Percentiles rank a stretch among this genome's conserved stretches.
phyloP scores from a whole-genome alignment of 2,113 vertebrate species.

The Lampris megalopsis region DNA sequence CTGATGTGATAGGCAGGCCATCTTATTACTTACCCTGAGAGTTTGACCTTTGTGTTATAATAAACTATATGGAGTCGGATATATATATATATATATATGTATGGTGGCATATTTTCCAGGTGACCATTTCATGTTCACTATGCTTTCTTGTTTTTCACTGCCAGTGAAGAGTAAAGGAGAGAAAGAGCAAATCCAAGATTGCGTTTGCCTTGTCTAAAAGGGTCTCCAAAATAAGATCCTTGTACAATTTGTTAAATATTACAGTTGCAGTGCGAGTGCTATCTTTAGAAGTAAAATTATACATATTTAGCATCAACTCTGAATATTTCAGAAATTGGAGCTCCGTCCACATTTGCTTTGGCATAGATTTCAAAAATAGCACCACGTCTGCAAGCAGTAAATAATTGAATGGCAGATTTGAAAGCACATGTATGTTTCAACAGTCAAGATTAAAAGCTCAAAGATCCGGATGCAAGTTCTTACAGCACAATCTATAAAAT shows the following conservation, averaged over 20 bases:
- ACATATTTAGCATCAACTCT: constrained; percentile 44
- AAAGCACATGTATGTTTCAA: constrained; percentile 70
- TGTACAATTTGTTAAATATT: constrained; percentile 52
- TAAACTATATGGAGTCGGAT: constrained; percentile 7
- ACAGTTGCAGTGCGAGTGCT: constrained; percentile 33
- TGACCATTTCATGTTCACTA: background rate
- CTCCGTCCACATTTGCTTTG: constrained; percentile 44
- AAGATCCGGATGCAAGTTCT: background rate
- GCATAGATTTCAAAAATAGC: constrained; percentile 69
- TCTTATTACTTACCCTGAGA: background rate
- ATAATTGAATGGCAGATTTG: constrained; percentile 71
- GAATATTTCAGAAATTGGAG: constrained; percentile 60
- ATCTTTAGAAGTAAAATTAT: constrained; percentile 30
- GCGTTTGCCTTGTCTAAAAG: background rate
- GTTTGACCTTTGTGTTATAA: constrained; percentile 16
- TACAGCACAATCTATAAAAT: background rate
- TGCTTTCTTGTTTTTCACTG: background rate
- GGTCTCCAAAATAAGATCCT: constrained; percentile 9
- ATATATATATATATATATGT: constrained; percentile 19
- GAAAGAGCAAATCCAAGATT: constrained; percentile 23
- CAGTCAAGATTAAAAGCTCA: constrained; percentile 36
- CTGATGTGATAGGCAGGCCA: constrained; percentile 17
- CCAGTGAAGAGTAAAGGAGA: background rate
- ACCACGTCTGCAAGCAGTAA: constrained; percentile 58
- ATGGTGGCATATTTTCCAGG: background rate